These are phyloP conservation scores for Pyrrhosoma nymphula DNA, from an alignment of 2,888 invertebrate species.

Conservation along the genomic window DNA sequence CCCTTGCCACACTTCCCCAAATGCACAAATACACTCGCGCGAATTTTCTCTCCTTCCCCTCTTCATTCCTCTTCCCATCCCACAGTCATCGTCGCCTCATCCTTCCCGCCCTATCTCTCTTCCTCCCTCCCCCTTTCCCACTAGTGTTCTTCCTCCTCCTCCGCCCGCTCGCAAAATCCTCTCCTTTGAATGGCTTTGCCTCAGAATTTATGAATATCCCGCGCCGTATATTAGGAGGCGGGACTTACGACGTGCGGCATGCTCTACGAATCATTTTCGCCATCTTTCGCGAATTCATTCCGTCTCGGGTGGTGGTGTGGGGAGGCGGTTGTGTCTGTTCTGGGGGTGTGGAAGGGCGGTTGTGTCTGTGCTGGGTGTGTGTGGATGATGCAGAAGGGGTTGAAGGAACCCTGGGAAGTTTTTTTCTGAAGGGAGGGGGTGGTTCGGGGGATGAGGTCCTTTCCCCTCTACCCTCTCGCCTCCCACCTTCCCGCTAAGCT, in stretches of 20 bases:
- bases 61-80: too few species aligned
- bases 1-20: too few species aligned
- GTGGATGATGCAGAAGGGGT: background rate
- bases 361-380: background rate
- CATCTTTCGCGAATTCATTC: slow-evolving; percentile 54
- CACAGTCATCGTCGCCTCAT: too few species aligned
- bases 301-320: slow-evolving; percentile 1
- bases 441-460: too few species aligned
- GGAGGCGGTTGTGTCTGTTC: background rate
- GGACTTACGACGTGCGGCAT: slow-evolving; percentile 48
- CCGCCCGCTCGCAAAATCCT: slow-evolving; percentile 1
- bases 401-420: too few species aligned
- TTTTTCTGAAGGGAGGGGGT: too few species aligned
- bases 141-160: background rate
- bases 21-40: too few species aligned
- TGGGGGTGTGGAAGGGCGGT: background rate
- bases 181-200: slow-evolving; percentile 57
- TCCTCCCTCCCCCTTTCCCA: background rate
- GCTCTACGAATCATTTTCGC: slow-evolving; percentile 50
- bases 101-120: too few species aligned
- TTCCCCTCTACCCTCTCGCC: too few species aligned
- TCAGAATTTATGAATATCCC: slow-evolving; percentile 64
- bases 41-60: too few species aligned
- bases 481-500: too few species aligned
- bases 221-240: slow-evolving; percentile 51